Percentiles rank a stretch among this genome's conserved stretches.
Conservation (phyloP, 2,888 invertebrate species). For the Thymelicus lineola region DNA sequence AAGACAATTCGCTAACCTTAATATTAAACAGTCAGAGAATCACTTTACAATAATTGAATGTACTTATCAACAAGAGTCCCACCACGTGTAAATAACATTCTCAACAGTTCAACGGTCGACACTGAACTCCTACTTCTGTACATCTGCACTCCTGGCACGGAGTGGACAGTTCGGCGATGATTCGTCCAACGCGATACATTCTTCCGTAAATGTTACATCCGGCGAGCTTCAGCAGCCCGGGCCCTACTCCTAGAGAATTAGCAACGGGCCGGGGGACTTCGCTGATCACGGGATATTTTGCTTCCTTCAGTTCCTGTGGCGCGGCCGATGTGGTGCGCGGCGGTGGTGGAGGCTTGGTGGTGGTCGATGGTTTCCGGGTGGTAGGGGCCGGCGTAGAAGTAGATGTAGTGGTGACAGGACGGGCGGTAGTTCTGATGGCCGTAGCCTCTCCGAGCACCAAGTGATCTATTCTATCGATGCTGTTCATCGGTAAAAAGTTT, state of each 20-base stretch:
- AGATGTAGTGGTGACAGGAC: conserved; percentile 51
- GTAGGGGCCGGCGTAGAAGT: conserved; percentile 44
- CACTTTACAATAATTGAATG: conserved; percentile 55
- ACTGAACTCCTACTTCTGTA: conserved; percentile 94
- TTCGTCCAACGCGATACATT: conserved; percentile 93
- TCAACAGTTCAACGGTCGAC: conserved; percentile 87
- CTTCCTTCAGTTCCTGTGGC: conserved; percentile 46
- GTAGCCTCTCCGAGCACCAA: conserved; percentile 75
- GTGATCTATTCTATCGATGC: conserved; percentile 75
- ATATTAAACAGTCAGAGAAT: conserved; percentile 41
- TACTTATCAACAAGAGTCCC: conserved; percentile 10
- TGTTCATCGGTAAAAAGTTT: conserved; percentile 52
- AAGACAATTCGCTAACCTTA: conserved; percentile 14
- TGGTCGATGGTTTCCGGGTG: conserved; percentile 41
- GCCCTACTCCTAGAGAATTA: conserved; percentile 57
- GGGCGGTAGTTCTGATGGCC: conserved; percentile 63
- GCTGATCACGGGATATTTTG: conserved; percentile 16
- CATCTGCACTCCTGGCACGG: conserved; percentile 94
- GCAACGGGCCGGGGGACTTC: conserved; percentile 50
- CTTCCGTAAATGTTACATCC: conserved; percentile 96
- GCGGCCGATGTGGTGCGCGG: conserved; percentile 47
- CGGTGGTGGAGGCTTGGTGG: conserved; percentile 40
- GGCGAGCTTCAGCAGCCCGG: conserved; percentile 90
- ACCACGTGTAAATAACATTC: background rate
- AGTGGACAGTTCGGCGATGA: conserved; percentile 92